These are phyloP conservation scores for Lineus longissimus DNA, from an alignment of 1,140 invertebrate genomes.

Conservation along the genomic window DNA sequence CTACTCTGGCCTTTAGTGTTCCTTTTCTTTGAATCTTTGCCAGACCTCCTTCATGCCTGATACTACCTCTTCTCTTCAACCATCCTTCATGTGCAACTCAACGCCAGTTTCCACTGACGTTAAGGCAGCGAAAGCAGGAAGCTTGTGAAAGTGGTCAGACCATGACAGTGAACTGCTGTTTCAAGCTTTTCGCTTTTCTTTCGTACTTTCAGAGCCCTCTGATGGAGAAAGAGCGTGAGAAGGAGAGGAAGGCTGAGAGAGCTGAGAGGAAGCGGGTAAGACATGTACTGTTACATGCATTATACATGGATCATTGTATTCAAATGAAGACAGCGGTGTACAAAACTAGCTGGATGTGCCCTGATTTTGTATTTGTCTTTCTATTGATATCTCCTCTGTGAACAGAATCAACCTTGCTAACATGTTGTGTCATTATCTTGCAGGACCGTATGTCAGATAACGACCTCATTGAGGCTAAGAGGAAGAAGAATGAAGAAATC, in stretches of 20 bases:
- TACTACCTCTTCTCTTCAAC: too few species aligned
- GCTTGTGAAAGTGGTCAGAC: too few species aligned
- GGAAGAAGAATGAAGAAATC: background rate
- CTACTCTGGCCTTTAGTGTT: too few species aligned
- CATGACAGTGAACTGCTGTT: too few species aligned
- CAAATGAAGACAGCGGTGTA: background rate
- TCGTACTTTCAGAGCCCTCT: background rate
- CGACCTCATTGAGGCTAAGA: background rate
- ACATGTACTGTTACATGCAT: background rate
- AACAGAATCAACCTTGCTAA: background rate
- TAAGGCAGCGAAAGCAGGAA: too few species aligned
- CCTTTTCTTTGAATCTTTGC: too few species aligned
- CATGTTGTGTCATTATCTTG: background rate
- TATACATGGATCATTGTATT: slow-evolving; percentile 8
- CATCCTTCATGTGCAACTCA: too few species aligned
- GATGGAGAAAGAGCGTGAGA: slow-evolving; percentile 19
- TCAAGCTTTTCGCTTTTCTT: background rate
- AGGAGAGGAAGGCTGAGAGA: slow-evolving; percentile 13
- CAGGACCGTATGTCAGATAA: background rate
- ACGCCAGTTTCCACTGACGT: too few species aligned
- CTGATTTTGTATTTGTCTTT: background rate
- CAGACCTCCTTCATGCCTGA: too few species aligned
- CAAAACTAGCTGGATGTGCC: background rate
- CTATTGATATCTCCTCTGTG: background rate
- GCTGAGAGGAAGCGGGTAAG: slow-evolving; percentile 13